phyloP scores from a whole-genome alignment of 2,797 vertebrate species.

The Lerista edwardsae region DNA sequence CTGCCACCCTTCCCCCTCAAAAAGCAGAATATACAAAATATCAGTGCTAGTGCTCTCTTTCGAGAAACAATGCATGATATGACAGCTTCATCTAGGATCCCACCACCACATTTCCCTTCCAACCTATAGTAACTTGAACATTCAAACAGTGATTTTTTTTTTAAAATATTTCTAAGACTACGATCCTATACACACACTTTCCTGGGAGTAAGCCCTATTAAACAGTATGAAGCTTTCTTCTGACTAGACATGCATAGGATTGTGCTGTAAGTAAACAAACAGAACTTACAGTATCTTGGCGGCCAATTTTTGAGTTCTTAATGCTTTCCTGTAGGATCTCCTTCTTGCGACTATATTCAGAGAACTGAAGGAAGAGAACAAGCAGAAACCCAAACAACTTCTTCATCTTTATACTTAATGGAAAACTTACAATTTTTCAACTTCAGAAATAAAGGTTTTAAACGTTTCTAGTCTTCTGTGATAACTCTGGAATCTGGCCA shows the following conservation, averaged over 20 bases:
- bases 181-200: no score
- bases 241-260: no score
- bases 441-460: background rate
- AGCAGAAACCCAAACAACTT: slow-evolving; percentile 34
- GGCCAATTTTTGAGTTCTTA: slow-evolving; percentile 89
- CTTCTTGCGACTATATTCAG: slow-evolving; percentile 85
- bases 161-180: no score
- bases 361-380: slow-evolving; percentile 77
- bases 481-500: background rate
- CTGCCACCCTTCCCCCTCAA: background rate
- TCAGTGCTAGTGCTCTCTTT: background rate
- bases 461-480: background rate
- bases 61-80: background rate
- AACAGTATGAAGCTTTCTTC: no score
- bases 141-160: no score
- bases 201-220: no score
- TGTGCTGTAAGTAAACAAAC: background rate
- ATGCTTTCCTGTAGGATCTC: slow-evolving; percentile 79
- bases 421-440: background rate
- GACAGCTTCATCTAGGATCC: background rate
- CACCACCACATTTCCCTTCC: background rate
- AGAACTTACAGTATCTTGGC: slow-evolving; percentile 87
- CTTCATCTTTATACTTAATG: background rate
- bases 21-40: background rate
- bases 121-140: background rate